phyloP scores from a whole-genome alignment of 37 sponge, comb jelly and placozoan genomes.

The Crambe crambe region DNA sequence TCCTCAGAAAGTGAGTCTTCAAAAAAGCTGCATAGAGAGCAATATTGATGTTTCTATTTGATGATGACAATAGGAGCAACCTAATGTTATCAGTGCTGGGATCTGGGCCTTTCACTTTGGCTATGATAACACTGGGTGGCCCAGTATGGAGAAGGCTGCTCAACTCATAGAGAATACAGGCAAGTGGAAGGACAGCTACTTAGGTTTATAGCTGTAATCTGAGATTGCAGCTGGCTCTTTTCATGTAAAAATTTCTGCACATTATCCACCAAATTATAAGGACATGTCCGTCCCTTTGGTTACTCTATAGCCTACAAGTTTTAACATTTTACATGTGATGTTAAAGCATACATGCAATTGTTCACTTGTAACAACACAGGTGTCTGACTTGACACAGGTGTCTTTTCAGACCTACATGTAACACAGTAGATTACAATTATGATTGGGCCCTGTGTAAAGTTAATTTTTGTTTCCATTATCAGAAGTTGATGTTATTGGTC shows the following conservation, averaged over 20 bases:
- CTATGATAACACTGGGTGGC: conserved; percentile 52
- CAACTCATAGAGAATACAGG: conserved; percentile 64
- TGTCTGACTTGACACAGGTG: no score
- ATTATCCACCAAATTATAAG: no score
- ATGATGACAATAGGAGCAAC: conserved; percentile 32
- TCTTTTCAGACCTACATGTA: no score
- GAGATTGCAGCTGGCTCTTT: no score
- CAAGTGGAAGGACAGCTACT: neutral
- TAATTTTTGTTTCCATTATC: conserved; percentile 2
- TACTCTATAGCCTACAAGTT: no score
- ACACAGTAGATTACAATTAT: neutral
- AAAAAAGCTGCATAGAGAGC: neutral
- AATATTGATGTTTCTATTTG: no score
- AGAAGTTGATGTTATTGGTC: conserved; percentile 72
- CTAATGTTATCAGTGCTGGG: conserved; percentile 51
- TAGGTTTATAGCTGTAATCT: neutral
- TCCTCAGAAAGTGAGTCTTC: conserved; percentile 22
- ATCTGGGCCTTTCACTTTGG: conserved; percentile 73
- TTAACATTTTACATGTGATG: no score
- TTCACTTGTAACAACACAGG: no score
- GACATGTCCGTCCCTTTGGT: no score
- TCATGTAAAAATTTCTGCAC: no score
- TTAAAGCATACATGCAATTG: no score
- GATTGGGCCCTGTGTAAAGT: neutral
- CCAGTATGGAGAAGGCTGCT: conserved; percentile 59